Evolutionary conservation across 2,888 invertebrate species (phyloP), one percentile per base, ranked within the genome.

Genomic region (Epinotia bilunana): DNA sequence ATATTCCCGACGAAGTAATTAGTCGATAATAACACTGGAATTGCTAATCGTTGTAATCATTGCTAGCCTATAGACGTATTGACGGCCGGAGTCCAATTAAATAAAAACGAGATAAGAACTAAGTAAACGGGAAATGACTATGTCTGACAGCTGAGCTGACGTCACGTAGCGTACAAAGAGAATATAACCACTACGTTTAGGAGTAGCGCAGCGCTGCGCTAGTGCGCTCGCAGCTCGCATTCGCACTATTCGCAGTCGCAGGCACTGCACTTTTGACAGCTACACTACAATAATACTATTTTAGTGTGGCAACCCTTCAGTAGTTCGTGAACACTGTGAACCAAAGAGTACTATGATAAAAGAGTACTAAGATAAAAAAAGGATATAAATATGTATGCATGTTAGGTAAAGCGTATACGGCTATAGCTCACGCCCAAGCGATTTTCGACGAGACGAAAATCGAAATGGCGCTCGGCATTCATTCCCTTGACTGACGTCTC

Each of bases 71-170:
- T 53, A 33, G 4, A n/a, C 11, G 11, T 53, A 65, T 33, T 65
- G 53, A 13, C 61, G 12, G 28, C 13, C 33, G 57, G 28, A 67
- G n/a, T 61, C 46, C 46, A 72, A 75, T 67, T 74, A 61, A 53
- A 72, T 67, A 62, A 75, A 75, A 75, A 71, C 74, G 20, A 64
- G 73, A 73, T 70, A 76, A 76, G 73, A 55, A 58, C 28, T 68
- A 49, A 63, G 63, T 60, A 60, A 63, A 69, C 61, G 49, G 23
- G 33, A 70, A 71, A 58, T 57, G 12, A 55, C 65, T 65, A 43
- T 12, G 43, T 23, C 18, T 43, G 33, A 64, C 70, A 65, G 60
- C 65, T 75, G 71, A 75, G 64, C 58, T 74, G 62, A 74, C 69
- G 69, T 74, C 74, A 69, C 69, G 43, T 43, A 43, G 39, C n/a